Percentiles rank a stretch among this genome's conserved stretches.
Conservation (phyloP, 2,888 invertebrate genomes). For the Lycocerus yunnanus region DNA sequence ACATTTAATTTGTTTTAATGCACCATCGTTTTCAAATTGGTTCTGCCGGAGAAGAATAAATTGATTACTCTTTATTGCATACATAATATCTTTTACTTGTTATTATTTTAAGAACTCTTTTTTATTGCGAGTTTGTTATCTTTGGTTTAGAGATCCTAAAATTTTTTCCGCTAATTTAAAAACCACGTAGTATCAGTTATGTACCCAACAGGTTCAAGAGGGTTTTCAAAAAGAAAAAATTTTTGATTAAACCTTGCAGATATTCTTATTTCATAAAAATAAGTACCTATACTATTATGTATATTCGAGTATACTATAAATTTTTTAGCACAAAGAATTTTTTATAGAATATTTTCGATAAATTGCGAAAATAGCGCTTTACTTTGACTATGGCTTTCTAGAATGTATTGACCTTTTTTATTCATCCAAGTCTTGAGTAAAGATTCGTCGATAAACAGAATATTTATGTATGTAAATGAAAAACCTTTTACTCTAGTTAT, state of each 20-base stretch:
- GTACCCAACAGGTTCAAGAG: neutral
- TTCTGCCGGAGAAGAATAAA: neutral
- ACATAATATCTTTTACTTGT: neutral
- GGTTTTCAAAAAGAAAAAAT: neutral
- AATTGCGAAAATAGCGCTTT: neutral
- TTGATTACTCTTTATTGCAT: neutral
- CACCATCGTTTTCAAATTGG: neutral
- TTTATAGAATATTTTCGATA: neutral
- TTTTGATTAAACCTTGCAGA: neutral
- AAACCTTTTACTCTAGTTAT: neutral
- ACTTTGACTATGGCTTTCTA: neutral
- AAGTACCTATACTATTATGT: neutral
- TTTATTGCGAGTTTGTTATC: too few species aligned
- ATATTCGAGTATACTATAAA: neutral
- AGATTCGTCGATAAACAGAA: neutral
- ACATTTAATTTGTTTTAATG: slow-evolving; percentile 3
- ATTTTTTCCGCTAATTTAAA: neutral
- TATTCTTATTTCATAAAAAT: neutral
- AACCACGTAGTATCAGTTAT: neutral
- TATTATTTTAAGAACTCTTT: too few species aligned
- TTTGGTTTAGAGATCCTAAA: neutral
- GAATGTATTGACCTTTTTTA: neutral
- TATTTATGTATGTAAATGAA: neutral
- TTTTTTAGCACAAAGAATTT: neutral
- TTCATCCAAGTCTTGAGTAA: neutral